Evolutionary conservation across 2,797 vertebrate species (phyloP), one percentile per base, ranked within the genome.

Genomic region (Luscinia luscinia): DNA sequence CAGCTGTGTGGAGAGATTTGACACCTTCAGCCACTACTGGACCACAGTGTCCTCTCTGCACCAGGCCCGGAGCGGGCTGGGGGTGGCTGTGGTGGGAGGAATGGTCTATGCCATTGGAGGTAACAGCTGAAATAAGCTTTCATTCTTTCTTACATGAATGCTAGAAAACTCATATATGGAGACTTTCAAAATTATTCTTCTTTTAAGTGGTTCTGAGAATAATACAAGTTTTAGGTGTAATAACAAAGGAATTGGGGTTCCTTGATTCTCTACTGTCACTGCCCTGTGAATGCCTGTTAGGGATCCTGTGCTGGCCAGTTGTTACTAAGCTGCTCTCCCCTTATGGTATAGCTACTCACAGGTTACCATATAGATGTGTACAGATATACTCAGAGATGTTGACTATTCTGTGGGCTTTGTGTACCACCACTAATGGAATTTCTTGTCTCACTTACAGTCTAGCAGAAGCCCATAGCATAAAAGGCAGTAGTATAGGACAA

Each of bases 1-100:
- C 84, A 99, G 99, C 94, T 99, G 99, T 11, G 99, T 99, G 79
- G 99, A 99, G 90, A 98, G 99, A 66, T 99, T 99, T 41, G 99
- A 99, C 96, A 99, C 99, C 22, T 99, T 99, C 97, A 99, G 99
- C 97, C 99, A 99, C 95, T 99, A 99, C 97, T 99, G 99, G 99
- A 99, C 99, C 92, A 99, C 99, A 0, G 99, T 99, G 79, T 99
- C 99, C 10, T 99, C 99, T 19, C 98, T 99, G 91, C 99, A 99
- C 96, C 99, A 99, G 97, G 99, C 99, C 55, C 98, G 99, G 85
- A 99, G 98, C 2, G 99, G 99, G 43, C 96, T 99, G 43, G 99
- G 99, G 13, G 98, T 99, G 22, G 98, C 98, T 2, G 98, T 99
- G 23, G 97, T 99, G 76, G 99, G 99, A 96, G 99, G 99, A 74